Base-by-base conservation (phyloP, 2,888 invertebrate genomes). In the Nesidiocoris tenuis region DNA sequence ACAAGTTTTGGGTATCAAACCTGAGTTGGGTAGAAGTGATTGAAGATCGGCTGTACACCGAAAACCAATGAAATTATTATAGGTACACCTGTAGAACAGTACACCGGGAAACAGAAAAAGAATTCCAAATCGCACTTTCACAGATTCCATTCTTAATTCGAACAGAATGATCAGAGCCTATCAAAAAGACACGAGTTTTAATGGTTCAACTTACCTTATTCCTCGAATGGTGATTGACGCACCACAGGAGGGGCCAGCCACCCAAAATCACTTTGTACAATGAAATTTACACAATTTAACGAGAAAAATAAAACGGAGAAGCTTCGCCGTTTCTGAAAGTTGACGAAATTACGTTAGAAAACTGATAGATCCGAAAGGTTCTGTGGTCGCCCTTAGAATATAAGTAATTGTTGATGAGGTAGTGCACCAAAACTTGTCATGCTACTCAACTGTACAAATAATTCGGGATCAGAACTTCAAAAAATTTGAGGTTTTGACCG, bases 121-220 rank as follows among this genome's bases (percentile, higher is more conserved):
- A n/a, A 39, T 39, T 39, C 39, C 19, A 67, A 67, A 67, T 70
- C 70, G 70, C 70, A 70, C 70, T 70, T 70, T 70, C 70, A 17
- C 19, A 9, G 70, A 56, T 70, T 59, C 70, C 70, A 70, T 39
- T 39, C 12, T 39, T 39, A 39, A 3, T 7, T 7, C 39, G 39
- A 12, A 39, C 39, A 39, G 39, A 7, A 39, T 3, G 3, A 39
- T 39, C 39, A 12, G 5, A 39, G 39, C 39, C 39, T 39, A 39
- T 12, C 5, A 12, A 39, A 39, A 3, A 39, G 12, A 39, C 3
- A n/a, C n/a, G 3, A 7, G 39, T 39, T 39, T 39, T 3, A 39
- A 39, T 39, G 39, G 12, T 39, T 39, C 5, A 39, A 39, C 39
- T 39, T 39, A 39, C 39, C 39, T 39, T 39, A 39, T 39, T 39